phyloP scores from a whole-genome alignment of 2,113 vertebrate genomes.

The Scartelaos histophorus region DNA sequence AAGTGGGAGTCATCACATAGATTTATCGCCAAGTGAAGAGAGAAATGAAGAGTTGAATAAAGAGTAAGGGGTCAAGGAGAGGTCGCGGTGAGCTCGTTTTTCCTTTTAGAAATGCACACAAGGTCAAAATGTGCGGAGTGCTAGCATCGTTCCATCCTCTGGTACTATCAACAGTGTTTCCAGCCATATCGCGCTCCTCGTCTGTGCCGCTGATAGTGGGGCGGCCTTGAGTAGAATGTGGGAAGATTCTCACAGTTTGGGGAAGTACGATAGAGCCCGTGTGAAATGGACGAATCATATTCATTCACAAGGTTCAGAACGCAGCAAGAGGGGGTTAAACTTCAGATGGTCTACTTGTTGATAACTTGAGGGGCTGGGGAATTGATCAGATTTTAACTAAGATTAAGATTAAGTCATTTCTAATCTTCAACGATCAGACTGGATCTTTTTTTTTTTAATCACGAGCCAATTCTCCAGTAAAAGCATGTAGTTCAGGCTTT shows the following conservation, averaged over 20 bases:
- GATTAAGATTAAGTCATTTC: no score
- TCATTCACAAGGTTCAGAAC: constrained; percentile 37
- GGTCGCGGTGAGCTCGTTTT: constrained; percentile 19
- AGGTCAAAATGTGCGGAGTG: constrained; percentile 43
- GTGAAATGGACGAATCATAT: constrained; percentile 28
- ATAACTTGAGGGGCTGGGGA: no score
- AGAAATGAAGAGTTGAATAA: constrained; percentile 12
- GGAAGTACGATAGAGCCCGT: constrained; percentile 26
- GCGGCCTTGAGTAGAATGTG: constrained; percentile 47
- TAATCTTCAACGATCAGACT: no score
- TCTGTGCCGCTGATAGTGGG: constrained; percentile 25
- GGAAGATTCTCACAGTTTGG: constrained; percentile 48
- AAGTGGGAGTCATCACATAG: constrained; percentile 19
- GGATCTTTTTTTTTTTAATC: no score
- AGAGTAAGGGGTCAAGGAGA: constrained; percentile 17
- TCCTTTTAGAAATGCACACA: constrained; percentile 18
- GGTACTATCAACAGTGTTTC: constrained; percentile 50
- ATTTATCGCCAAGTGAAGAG: constrained; percentile 5
- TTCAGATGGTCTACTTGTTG: not conserved
- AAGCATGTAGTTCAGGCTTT: no score
- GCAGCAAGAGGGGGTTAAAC: not conserved
- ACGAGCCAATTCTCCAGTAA: no score
- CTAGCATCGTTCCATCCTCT: constrained; percentile 41
- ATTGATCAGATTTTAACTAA: no score
- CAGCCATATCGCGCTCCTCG: constrained; percentile 31